phyloP scores from a whole-genome alignment of 1,140 invertebrate genomes.

The Drosophila hydei region DNA sequence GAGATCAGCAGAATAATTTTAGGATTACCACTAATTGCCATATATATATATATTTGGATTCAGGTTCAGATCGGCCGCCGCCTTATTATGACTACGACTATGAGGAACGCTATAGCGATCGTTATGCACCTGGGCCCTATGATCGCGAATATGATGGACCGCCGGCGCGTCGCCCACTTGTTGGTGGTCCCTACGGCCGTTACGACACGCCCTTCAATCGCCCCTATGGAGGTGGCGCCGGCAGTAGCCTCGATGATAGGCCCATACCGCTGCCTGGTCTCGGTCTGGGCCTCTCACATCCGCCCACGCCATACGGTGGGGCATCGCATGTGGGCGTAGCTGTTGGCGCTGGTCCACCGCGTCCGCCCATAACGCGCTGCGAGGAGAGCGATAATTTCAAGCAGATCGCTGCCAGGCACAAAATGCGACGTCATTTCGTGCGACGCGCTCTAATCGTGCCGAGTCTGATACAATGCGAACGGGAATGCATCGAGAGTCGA shows the following conservation, averaged over 20 bases:
- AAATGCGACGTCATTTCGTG: slow-evolving; percentile 91
- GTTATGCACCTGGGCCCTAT: slow-evolving; percentile 63
- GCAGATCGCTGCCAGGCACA: slow-evolving; percentile 89
- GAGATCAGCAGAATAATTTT: slow-evolving; percentile 14
- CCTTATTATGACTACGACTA: slow-evolving; percentile 80
- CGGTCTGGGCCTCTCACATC: slow-evolving; percentile 59
- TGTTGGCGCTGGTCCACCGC: slow-evolving; percentile 63
- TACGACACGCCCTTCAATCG: slow-evolving; percentile 76
- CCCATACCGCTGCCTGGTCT: slow-evolving; percentile 70
- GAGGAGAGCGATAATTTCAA: slow-evolving; percentile 92
- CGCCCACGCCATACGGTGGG: slow-evolving; percentile 61
- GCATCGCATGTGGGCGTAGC: slow-evolving; percentile 51
- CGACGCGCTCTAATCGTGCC: slow-evolving; percentile 89
- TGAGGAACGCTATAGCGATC: slow-evolving; percentile 75
- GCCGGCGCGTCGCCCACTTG: slow-evolving; percentile 76
- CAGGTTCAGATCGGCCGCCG: slow-evolving; percentile 78
- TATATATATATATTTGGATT: background rate
- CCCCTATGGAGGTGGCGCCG: slow-evolving; percentile 58
- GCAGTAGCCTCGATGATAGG: slow-evolving; percentile 65
- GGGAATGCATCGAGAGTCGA: slow-evolving; percentile 91
- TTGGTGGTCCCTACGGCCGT: slow-evolving; percentile 70
- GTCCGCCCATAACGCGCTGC: slow-evolving; percentile 85
- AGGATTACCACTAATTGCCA: background rate
- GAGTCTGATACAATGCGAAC: slow-evolving; percentile 90
- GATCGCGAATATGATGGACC: slow-evolving; percentile 80